These are phyloP conservation scores for Semotilus atromaculatus DNA, from an alignment of 2,797 vertebrate genomes.

Conservation along the genomic window DNA sequence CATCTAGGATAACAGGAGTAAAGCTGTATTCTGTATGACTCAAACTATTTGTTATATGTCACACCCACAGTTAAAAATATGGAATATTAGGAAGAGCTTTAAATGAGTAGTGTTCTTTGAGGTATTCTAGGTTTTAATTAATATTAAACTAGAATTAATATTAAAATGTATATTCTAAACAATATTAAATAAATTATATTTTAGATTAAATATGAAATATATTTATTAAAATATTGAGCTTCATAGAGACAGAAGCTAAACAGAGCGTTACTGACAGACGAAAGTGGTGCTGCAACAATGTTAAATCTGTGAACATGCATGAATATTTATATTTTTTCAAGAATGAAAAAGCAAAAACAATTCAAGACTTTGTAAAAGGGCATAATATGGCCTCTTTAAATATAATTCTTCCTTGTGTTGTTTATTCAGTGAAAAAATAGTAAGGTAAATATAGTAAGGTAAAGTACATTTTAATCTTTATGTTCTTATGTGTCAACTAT, in stretches of 20 bases:
- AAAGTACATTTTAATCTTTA: not conserved
- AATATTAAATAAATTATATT: not conserved
- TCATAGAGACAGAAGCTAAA: not conserved
- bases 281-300: not conserved
- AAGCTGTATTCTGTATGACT: not conserved
- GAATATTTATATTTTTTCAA: too few species aligned
- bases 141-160: not conserved
- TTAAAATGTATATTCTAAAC: not conserved
- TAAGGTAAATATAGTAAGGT: too few species aligned
- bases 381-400: not conserved
- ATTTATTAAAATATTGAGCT: not conserved
- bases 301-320: not conserved
- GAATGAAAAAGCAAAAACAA: not conserved
- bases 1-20: not conserved
- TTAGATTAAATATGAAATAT: not conserved
- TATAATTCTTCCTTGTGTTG: not conserved
- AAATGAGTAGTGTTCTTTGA: not conserved
- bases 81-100: not conserved
- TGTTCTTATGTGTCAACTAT: not conserved
- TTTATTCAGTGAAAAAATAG: too few species aligned
- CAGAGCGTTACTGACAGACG: not conserved
- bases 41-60: not conserved
- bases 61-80: not conserved
- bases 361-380: not conserved
- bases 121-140: not conserved